A percentile compares a stretch with the other conserved stretches of the same genome.
Evolutionary conservation across 2,113 vertebrate species (phyloP).

Genomic region (Paralichthys olivaceus): DNA sequence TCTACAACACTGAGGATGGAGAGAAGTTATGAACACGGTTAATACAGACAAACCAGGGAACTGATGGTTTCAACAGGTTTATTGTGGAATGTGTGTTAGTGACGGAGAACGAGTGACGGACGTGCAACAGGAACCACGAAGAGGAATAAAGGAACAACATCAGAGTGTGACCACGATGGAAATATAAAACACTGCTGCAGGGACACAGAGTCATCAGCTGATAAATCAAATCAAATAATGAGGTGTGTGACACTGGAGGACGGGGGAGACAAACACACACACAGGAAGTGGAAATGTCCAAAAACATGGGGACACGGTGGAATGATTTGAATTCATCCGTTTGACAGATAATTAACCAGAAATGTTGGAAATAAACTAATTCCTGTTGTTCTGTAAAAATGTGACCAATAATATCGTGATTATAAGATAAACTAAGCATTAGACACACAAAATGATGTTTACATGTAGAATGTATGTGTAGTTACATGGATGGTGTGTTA

Average conservation of each 20-base stretch:
- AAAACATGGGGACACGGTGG: slow-evolving; percentile 1
- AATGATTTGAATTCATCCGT: slow-evolving; percentile 6
- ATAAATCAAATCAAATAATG: too few relatives aligned
- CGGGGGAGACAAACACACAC: slow-evolving; percentile 12
- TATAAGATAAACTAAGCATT: not conserved
- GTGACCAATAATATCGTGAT: not conserved
- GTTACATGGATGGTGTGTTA: not conserved
- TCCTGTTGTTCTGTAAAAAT: not conserved
- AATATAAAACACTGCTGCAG: slow-evolving; percentile 18
- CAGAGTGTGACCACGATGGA: not conserved
- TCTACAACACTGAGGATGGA: slow-evolving; percentile 65
- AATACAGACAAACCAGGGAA: slow-evolving; percentile 39
- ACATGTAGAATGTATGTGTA: too few relatives aligned
- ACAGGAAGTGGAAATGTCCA: not conserved
- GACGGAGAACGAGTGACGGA: slow-evolving; percentile 21
- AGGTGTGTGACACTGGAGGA: too few relatives aligned
- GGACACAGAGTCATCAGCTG: not conserved
- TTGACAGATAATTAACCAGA: too few relatives aligned
- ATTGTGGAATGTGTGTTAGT: slow-evolving; percentile 68
- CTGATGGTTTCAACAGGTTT: slow-evolving; percentile 56
- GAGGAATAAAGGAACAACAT: slow-evolving; percentile 11
- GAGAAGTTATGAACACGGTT: slow-evolving; percentile 55
- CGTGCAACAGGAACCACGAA: slow-evolving; percentile 34
- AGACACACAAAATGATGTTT: not conserved
- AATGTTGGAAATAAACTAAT: not conserved